Conservation (phyloP, 2,797 vertebrate species). For the Scleropages formosus region DNA sequence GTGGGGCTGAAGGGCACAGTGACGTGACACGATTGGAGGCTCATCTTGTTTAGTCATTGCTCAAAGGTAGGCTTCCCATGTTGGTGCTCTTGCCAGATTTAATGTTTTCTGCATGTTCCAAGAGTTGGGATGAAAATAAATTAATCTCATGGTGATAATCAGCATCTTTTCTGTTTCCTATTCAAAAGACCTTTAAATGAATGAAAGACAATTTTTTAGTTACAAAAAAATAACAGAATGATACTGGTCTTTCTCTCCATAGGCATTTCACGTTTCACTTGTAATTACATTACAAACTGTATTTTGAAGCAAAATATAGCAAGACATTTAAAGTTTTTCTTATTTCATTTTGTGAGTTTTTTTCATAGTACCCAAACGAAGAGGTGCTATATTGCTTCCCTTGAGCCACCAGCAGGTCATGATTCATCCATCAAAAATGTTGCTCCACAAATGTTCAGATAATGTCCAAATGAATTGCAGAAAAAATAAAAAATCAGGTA, state of each 20-base stretch:
- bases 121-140: neutral
- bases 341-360: too few species aligned
- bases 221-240: neutral
- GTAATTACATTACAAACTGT: too few species aligned
- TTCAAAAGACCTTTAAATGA: neutral
- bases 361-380: too few species aligned
- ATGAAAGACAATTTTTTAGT: neutral
- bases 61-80: conserved; percentile 48
- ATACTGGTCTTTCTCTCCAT: neutral
- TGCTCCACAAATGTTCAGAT: conserved; percentile 48
- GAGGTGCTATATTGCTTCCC: too few species aligned
- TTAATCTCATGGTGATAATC: conserved; percentile 4
- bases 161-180: neutral
- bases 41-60: conserved; percentile 60
- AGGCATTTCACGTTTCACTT: too few species aligned
- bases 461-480: conserved; percentile 51
- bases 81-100: conserved; percentile 50
- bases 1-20: conserved; percentile 53
- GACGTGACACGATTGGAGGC: conserved; percentile 50
- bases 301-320: too few species aligned
- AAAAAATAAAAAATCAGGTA: conserved; percentile 60
- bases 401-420: conserved; percentile 35
- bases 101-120: conserved; percentile 25
- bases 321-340: too few species aligned
- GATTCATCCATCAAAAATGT: conserved; percentile 28